Percentiles rank a stretch among this genome's conserved stretches.
These are phyloP conservation scores for Subacronicta megacephala DNA, from an alignment of 2,888 invertebrate genomes.

Conservation along the genomic window DNA sequence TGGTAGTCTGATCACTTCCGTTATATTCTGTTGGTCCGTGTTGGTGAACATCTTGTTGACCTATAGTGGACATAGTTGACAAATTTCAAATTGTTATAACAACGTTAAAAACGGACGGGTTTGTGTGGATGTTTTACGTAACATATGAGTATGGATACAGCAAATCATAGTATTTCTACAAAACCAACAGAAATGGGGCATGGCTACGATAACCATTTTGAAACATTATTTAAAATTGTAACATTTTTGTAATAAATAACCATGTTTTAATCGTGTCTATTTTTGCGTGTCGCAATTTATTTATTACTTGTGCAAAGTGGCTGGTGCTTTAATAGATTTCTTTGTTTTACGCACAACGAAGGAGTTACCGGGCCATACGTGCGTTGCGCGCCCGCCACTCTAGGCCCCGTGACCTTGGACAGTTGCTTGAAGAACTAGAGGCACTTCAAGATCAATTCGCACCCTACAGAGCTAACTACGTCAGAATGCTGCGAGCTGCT, in stretches of 20 bases:
- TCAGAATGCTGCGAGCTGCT: slow-evolving; percentile 62
- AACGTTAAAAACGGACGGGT: no score
- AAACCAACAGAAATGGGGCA: no score
- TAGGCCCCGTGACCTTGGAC: slow-evolving; percentile 70
- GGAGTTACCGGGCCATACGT: slow-evolving; percentile 60
- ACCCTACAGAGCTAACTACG: slow-evolving; percentile 66
- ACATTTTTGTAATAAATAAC: no score
- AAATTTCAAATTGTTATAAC: no score
- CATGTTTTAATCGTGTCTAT: no score
- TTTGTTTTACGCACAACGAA: slow-evolving; percentile 25
- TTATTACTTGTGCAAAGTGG: neutral
- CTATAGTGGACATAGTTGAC: neutral
- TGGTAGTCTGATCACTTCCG: neutral
- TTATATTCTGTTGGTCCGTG: neutral
- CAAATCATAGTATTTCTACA: no score
- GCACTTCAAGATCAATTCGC: slow-evolving; percentile 70
- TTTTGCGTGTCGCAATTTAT: neutral
- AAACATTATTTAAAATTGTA: no score
- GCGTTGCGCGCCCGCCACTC: slow-evolving; percentile 63
- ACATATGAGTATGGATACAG: no score
- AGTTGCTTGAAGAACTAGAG: slow-evolving; percentile 71
- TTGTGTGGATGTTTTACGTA: no score
- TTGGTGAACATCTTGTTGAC: neutral
- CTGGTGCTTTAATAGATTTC: slow-evolving; percentile 18
- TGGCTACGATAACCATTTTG: no score